Evolutionary conservation across 2,797 vertebrate species (phyloP).

Genomic region (Pipistrellus nathusii): DNA sequence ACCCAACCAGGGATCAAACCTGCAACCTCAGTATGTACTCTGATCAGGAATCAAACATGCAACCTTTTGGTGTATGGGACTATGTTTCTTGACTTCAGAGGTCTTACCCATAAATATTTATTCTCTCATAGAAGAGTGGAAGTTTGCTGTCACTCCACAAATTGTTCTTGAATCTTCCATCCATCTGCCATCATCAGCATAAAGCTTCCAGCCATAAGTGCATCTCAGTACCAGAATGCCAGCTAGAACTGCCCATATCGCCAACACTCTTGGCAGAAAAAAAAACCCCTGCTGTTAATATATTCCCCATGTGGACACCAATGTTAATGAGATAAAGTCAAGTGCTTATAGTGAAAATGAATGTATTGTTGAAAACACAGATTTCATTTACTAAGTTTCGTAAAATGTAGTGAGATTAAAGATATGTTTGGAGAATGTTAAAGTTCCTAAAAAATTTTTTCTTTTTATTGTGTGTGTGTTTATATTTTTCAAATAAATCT

Average conservation of each 20-base stretch:
- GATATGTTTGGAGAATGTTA: neutral
- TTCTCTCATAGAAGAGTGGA: neutral
- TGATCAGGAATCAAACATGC: neutral
- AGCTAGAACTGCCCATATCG: too few species aligned
- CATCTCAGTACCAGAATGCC: neutral
- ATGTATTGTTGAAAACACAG: neutral
- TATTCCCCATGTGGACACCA: neutral
- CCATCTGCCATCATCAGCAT: rapidly evolving
- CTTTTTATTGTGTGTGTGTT: neutral
- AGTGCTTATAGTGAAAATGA: neutral
- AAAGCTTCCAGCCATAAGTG: neutral
- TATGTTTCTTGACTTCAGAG: neutral
- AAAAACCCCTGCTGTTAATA: rapidly evolving
- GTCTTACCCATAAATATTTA: neutral
- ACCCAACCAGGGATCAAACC: neutral
- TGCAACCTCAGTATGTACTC: neutral
- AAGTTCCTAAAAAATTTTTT: neutral
- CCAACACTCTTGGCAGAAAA: neutral
- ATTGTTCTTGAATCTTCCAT: neutral
- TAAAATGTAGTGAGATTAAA: neutral
- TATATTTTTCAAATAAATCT: too few species aligned
- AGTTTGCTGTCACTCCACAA: neutral
- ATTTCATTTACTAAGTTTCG: neutral
- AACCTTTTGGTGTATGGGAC: neutral
- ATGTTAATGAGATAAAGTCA: neutral